Evolutionary conservation across 2,113 vertebrate genomes (phyloP).

Genomic region (Gasterosteus aculeatus): DNA sequence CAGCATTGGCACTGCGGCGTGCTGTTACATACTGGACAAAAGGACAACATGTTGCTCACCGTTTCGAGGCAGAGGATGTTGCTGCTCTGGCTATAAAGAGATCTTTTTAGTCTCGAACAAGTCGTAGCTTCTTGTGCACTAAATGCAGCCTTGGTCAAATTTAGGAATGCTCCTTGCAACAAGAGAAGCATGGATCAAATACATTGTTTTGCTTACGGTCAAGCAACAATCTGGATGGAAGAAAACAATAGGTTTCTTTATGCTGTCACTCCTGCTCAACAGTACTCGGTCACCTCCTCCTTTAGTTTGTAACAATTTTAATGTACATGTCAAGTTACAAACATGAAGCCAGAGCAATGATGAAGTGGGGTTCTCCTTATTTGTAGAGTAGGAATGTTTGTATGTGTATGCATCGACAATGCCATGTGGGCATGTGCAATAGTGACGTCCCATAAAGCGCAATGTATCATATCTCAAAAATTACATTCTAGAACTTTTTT

Average conservation of each 20-base stretch:
- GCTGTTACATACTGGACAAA: conserved; percentile 25
- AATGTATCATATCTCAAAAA: not conserved
- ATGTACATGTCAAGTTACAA: conserved; percentile 51
- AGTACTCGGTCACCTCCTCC: conserved; percentile 39
- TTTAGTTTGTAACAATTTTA: conserved; percentile 50
- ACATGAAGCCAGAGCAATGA: not conserved
- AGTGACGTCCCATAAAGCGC: not conserved
- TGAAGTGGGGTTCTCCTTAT: not conserved
- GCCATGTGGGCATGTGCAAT: not conserved
- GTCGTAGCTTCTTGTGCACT: conserved; percentile 14
- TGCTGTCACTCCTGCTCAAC: conserved; percentile 33
- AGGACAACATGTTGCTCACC: conserved; percentile 46
- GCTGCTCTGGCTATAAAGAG: not conserved
- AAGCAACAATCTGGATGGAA: conserved; percentile 18
- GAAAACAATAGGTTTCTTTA: conserved; percentile 41
- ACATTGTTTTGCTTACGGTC: conserved; percentile 16
- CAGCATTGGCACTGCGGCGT: conserved; percentile 11
- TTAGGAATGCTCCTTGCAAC: conserved; percentile 22
- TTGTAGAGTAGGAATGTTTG: not conserved
- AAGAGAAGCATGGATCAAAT: conserved; percentile 26
- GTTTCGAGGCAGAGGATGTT: conserved; percentile 19
- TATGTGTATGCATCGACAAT: not conserved
- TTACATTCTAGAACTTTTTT: not conserved
- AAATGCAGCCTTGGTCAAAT: conserved; percentile 12
- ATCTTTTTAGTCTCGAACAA: conserved; percentile 7